Percentiles rank a stretch among this genome's conserved stretches.
Evolutionary conservation across 2,888 invertebrate species (phyloP).

Genomic region (Oligia fasciuncula): DNA sequence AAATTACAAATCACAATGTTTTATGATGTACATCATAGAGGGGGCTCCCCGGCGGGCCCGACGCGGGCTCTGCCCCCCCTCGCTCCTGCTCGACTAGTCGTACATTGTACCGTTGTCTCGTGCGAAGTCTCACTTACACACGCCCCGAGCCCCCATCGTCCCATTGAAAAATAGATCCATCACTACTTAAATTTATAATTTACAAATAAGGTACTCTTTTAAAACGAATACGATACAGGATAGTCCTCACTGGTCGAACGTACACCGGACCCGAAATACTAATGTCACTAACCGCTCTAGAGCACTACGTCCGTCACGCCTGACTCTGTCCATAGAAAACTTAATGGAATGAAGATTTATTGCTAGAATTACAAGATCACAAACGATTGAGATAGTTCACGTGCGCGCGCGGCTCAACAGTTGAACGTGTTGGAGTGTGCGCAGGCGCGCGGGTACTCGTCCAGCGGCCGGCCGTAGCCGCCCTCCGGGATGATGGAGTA

Average conservation of each 20-base stretch:
- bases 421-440: constrained; percentile 88
- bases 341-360: constrained; percentile 90
- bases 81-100: constrained; percentile 81
- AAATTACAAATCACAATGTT: constrained; percentile 85
- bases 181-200: constrained; percentile 89
- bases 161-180: constrained; percentile 89
- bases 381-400: constrained; percentile 82
- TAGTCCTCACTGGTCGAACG: constrained; percentile 78
- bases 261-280: constrained; percentile 75
- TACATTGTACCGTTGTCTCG: constrained; percentile 83
- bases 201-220: constrained; percentile 89
- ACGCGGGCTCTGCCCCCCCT: constrained; percentile 68
- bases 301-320: constrained; percentile 86
- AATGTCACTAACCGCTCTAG: constrained; percentile 87
- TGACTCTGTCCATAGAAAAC: constrained; percentile 83
- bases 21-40: constrained; percentile 76
- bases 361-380: constrained; percentile 90
- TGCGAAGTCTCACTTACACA: constrained; percentile 88
- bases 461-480: constrained; percentile 76
- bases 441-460: constrained; percentile 85
- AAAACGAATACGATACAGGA: constrained; percentile 85
- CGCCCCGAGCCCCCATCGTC: constrained; percentile 72
- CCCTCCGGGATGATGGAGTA: constrained; percentile 88
- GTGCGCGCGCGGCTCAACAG: constrained; percentile 81
- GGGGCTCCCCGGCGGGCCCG: constrained; percentile 66